Percentiles rank a stretch among this genome's conserved stretches.
Evolutionary conservation across 2,797 vertebrate genomes (phyloP).

Genomic region (Oophaga sylvatica): DNA sequence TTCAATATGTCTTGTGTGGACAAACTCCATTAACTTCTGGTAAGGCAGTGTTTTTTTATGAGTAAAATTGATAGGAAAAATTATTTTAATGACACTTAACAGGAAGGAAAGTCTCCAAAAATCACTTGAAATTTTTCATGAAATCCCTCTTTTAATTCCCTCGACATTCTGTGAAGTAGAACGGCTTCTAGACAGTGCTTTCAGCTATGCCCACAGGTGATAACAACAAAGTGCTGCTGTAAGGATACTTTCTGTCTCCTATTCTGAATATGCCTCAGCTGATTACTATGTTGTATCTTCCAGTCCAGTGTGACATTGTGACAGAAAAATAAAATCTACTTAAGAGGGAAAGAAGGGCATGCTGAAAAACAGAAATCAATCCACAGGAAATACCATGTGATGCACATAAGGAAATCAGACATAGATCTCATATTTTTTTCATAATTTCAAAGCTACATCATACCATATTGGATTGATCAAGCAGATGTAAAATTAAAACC

Average conservation of each 20-base stretch:
- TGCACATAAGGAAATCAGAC: background rate
- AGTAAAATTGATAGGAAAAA: background rate
- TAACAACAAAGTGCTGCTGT: constrained; percentile 22
- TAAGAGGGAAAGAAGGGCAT: background rate
- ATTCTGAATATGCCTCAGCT: constrained; percentile 3
- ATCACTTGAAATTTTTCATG: constrained; percentile 2
- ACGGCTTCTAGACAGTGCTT: background rate
- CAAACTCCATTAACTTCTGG: background rate
- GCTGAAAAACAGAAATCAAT: background rate
- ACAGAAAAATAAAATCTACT: constrained; percentile 15
- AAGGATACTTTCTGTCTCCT: constrained; percentile 11
- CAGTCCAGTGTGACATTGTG: constrained; percentile 1
- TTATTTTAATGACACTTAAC: constrained; percentile 7
- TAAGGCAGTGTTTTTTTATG: background rate
- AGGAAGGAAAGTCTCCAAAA: background rate
- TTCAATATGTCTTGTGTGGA: background rate
- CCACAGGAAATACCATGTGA: background rate
- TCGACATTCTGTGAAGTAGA: constrained; percentile 17
- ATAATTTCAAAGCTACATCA: no score
- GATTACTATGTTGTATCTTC: constrained; percentile 15
- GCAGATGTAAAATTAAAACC: no score
- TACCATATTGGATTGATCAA: no score
- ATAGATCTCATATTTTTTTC: background rate
- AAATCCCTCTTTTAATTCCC: constrained; percentile 1
- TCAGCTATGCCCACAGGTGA: constrained; percentile 29